Conservation (phyloP, 2,888 invertebrate genomes). For the Himalopsyche anomala region DNA sequence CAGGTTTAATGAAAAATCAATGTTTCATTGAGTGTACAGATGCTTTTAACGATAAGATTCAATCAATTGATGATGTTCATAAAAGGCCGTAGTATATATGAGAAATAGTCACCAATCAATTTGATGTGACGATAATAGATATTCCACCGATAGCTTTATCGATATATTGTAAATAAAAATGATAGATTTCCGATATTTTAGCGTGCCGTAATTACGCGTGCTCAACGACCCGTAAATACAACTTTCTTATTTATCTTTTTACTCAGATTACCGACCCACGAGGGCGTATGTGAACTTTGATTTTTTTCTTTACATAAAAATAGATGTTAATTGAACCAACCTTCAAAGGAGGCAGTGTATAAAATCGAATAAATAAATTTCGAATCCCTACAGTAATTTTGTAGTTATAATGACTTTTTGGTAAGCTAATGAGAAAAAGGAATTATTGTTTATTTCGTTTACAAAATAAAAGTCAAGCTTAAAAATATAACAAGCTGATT, state of each 20-base stretch:
- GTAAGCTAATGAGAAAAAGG: no score
- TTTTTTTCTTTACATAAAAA: neutral
- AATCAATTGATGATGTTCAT: no score
- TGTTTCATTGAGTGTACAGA: no score
- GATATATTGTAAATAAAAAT: slow-evolving; percentile 33
- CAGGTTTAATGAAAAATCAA: no score
- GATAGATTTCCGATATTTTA: slow-evolving; percentile 25
- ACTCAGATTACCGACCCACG: neutral
- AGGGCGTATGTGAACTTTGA: neutral
- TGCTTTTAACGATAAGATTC: no score
- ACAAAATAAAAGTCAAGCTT: no score
- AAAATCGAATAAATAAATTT: no score
- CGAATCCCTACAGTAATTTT: no score
- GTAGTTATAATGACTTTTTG: no score
- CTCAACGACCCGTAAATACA: slow-evolving; percentile 46
- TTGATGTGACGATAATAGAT: slow-evolving; percentile 1
- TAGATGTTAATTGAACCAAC: neutral
- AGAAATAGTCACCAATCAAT: slow-evolving; percentile 1
- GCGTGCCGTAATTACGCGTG: slow-evolving; percentile 49
- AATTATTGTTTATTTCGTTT: no score
- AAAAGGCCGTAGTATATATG: neutral
- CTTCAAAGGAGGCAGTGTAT: no score
- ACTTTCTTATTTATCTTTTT: slow-evolving; percentile 47
- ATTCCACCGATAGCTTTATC: neutral
- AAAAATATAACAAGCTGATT: no score